Conservation (phyloP, 1,140 invertebrate genomes). For the Macrosteles quadrilineatus region DNA sequence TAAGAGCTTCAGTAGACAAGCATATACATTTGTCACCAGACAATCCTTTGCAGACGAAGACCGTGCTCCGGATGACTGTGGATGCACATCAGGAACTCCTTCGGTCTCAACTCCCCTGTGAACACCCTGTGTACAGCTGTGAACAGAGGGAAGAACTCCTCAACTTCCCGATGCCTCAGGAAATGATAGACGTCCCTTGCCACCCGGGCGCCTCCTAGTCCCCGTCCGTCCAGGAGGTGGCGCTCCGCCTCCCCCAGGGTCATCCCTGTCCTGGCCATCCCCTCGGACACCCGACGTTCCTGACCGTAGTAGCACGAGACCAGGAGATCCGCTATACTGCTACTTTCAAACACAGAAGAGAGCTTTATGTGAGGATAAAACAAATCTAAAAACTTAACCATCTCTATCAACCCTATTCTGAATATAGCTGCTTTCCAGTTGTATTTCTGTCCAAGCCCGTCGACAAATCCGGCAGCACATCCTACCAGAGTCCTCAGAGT, state of each 20-base stretch:
- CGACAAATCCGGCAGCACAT: background rate
- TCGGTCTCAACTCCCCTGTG: too few relatives aligned
- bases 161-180: background rate
- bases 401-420: conserved; percentile 46
- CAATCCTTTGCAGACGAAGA: too few relatives aligned
- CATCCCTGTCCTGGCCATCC: background rate
- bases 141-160: background rate
- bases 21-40: too few relatives aligned
- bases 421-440: background rate
- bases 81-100: too few relatives aligned
- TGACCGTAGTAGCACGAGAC: background rate
- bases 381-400: conserved; percentile 48
- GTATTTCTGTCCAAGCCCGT: background rate
- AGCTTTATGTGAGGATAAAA: conserved; percentile 9
- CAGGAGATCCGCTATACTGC: background rate
- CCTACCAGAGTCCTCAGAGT: background rate
- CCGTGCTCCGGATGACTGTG: too few relatives aligned
- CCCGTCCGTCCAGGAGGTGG: background rate
- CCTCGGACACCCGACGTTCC: background rate
- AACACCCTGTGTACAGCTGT: conserved; percentile 49
- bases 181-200: background rate
- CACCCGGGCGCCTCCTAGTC: background rate
- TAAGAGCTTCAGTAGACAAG: too few relatives aligned
- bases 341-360: background rate
- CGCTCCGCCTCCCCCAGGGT: background rate